Evolutionary conservation across 2,888 invertebrate genomes (phyloP), one percentile per base, ranked within the genome.

Genomic region (Carpatolechia fugitivella): DNA sequence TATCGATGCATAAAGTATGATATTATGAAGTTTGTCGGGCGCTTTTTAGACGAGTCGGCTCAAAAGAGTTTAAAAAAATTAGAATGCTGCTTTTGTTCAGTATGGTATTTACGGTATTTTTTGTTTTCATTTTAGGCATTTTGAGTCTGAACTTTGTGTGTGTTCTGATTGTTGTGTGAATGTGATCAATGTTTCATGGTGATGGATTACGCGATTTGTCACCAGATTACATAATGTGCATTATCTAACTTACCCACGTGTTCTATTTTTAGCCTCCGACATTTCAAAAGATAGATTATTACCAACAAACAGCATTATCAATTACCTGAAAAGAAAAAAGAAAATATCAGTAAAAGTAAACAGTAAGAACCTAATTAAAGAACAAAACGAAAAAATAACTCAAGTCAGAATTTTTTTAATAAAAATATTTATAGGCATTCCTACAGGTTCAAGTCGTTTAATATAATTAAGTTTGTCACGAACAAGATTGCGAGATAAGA

Each of bases 1-100:
- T 84, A 85, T 85, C 82, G 83, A 74, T 86, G 84, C 83, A 84
- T 82, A 85, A 86, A 86, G 79, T 81, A 78, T 81, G 80, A 82
- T 85, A 82, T 82, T 84, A 83, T 85, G 79, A 82, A 84, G 80
- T 80, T 80, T 77, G 76, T 72, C 70, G n/a, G 71, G 74, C 70
- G 70, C 68, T 60, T 58, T 64, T 65, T 62, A 68, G 69, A 65
- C 66, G 62, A 60, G 63, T 52, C 59, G 61, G 60, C 24, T 24
- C 3, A 24, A 24, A 24, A 18, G 40, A 41, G 18, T 11, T 10
- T 10, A 61, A 60, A 73, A 77, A 78, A 66, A 62, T 55, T 75
- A 70, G 70, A 79, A 77, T 70, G 66, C 63, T 61, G 61, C 66
- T 67, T 74, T 74, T 74, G 73, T 80, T 72, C 72, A 69, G 69